Evolutionary conservation across 2,888 invertebrate species (phyloP), one percentile per base, ranked within the genome.

Genomic region (Electrophaes corylata): DNA sequence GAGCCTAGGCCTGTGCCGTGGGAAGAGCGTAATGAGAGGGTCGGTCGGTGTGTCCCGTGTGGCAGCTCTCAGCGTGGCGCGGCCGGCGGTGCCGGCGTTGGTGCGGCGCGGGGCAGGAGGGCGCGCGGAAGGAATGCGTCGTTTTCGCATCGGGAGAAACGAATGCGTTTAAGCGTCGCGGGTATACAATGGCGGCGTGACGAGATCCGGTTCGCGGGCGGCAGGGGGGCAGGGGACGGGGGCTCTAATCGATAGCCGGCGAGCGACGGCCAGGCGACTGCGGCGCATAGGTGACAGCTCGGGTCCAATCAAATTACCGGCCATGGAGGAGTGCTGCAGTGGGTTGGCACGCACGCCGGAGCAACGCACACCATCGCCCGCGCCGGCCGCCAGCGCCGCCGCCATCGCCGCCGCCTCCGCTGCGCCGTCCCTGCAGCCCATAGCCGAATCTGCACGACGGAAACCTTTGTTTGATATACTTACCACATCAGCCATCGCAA

Each of bases 71-170:
- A 78, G 74, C 72, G 81, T 70, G 77, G 76, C 79, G 74, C 65
- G 14, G 35, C 35, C 12, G 33, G 33, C 33, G 33, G 33, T 12
- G 33, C 8, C 37, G 37, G 72, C 26, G 76, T 77, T 70, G 75
- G 77, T 74, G 69, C 75, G 76, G 73, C 70, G 82, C 75, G 81
- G 81, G 83, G 83, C 73, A 79, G 82, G 81, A 77, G 84, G 84
- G 83, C 84, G 89, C 85, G 88, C 88, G 91, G 91, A 91, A 91
- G 91, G 91, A 91, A 91, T 91, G 91, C 91, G 91, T 91, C 91
- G 91, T 91, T 91, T 91, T 91, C 91, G 91, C 91, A 91, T 91
- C 90, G 90, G 91, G 91, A 91, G 91, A 91, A 91, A 91, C 91
- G 91, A 91, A 91, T 91, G 91, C 91, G 91, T 90, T 90, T 90